These are phyloP conservation scores for Contarinia nasturtii DNA, from an alignment of 1,140 invertebrate genomes.

Conservation along the genomic window DNA sequence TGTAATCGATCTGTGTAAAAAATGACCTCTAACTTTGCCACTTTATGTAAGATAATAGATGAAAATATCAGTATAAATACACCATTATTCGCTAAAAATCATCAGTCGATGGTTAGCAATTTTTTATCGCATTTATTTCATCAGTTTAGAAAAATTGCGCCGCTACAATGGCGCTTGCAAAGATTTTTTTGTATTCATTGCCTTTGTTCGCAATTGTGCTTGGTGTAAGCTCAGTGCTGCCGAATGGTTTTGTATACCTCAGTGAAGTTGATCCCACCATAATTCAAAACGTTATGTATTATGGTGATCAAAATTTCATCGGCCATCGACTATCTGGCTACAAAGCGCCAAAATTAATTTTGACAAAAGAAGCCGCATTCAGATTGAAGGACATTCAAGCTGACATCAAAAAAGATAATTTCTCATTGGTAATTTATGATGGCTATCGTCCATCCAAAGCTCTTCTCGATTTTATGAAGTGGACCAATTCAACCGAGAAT, in stretches of 20 bases:
- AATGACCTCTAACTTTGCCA: no score
- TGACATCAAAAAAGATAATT: neutral
- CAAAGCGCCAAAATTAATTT: neutral
- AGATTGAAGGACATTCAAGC: neutral
- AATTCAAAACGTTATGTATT: neutral
- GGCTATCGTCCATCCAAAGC: neutral
- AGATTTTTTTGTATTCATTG: no score
- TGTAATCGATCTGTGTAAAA: no score
- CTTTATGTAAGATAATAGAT: no score
- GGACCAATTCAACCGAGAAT: neutral
- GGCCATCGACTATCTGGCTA: neutral
- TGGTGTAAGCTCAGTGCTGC: no score
- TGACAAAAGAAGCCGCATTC: neutral
- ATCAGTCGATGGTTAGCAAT: no score
- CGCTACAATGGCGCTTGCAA: no score
- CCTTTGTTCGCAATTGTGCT: no score
- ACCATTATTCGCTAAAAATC: no score
- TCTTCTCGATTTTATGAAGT: neutral
- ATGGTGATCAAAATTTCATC: neutral
- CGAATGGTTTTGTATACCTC: neutral
- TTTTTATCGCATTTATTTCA: no score
- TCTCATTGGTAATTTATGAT: neutral
- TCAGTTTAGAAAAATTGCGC: no score
- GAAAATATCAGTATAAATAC: no score
- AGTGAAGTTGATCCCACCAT: neutral